These are phyloP conservation scores for Pyrrhia umbra DNA, from an alignment of 2,888 invertebrate species.

Conservation along the genomic window DNA sequence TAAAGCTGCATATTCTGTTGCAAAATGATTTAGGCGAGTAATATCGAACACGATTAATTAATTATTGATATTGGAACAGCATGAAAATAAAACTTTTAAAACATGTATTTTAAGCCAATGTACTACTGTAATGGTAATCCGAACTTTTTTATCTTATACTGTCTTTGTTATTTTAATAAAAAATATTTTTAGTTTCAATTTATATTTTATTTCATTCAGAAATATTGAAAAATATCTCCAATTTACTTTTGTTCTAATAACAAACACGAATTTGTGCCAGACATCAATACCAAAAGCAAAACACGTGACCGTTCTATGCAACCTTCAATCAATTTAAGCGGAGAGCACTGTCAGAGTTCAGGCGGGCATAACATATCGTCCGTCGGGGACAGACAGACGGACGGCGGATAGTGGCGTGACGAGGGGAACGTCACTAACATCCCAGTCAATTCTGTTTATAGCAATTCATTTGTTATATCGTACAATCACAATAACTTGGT, in stretches of 20 bases:
- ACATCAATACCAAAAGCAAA: constrained; percentile 45
- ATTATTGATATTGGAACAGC: constrained; percentile 1
- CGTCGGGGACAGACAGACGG: constrained; percentile 71
- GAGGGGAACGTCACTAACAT: constrained; percentile 73
- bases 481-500: constrained; percentile 52
- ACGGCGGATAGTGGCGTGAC: constrained; percentile 67
- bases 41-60: background rate
- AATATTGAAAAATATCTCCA: background rate
- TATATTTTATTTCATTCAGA: background rate
- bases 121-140: no score
- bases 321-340: constrained; percentile 72
- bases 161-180: no score
- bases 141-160: no score
- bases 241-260: background rate
- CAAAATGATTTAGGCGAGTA: background rate
- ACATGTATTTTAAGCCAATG: no score
- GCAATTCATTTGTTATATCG: constrained; percentile 62
- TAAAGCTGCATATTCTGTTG: background rate
- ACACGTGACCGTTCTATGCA: constrained; percentile 53
- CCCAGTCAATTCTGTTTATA: constrained; percentile 66
- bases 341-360: constrained; percentile 73
- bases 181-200: no score
- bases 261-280: constrained; percentile 2
- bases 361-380: constrained; percentile 76
- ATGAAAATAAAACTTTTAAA: background rate